Evolutionary conservation across 2,797 vertebrate genomes (phyloP).

Genomic region (Galagoides demidoff): DNA sequence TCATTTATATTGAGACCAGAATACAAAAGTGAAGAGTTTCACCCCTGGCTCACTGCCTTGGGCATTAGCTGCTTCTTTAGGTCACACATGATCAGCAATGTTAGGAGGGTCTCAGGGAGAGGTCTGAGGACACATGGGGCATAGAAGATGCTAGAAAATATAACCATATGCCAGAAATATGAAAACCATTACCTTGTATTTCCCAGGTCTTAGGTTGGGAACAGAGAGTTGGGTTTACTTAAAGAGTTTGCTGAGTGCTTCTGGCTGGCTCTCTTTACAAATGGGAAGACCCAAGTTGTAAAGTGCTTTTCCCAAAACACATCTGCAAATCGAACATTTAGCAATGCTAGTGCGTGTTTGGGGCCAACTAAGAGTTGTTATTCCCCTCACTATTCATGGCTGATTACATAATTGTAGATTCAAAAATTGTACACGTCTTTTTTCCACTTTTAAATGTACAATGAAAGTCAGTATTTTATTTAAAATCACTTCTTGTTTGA

Average conservation of each 20-base stretch:
- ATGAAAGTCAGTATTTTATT: slow-evolving; percentile 17
- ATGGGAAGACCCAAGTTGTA: neutral
- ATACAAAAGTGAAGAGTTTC: neutral
- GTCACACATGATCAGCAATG: neutral
- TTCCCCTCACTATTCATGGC: slow-evolving; percentile 23
- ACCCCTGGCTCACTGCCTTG: neutral
- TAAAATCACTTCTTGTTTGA: slow-evolving; percentile 22
- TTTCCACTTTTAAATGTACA: neutral
- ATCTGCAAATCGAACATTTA: neutral
- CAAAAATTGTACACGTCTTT: slow-evolving; percentile 22
- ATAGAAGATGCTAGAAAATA: neutral
- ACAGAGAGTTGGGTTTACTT: neutral
- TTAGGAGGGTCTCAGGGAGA: neutral
- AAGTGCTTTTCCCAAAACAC: neutral
- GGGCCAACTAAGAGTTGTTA: neutral
- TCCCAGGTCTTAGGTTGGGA: neutral
- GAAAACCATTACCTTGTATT: neutral
- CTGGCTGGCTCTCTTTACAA: neutral
- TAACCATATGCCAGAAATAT: neutral
- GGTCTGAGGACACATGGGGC: accelerated
- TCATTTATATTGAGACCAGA: neutral
- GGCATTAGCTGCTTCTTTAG: neutral
- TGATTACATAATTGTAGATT: slow-evolving; percentile 38
- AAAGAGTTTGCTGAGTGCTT: neutral
- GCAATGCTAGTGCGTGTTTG: neutral